These are phyloP conservation scores for Scrobipalpa atriplicella DNA, from an alignment of 2,888 invertebrate species.

Conservation along the genomic window DNA sequence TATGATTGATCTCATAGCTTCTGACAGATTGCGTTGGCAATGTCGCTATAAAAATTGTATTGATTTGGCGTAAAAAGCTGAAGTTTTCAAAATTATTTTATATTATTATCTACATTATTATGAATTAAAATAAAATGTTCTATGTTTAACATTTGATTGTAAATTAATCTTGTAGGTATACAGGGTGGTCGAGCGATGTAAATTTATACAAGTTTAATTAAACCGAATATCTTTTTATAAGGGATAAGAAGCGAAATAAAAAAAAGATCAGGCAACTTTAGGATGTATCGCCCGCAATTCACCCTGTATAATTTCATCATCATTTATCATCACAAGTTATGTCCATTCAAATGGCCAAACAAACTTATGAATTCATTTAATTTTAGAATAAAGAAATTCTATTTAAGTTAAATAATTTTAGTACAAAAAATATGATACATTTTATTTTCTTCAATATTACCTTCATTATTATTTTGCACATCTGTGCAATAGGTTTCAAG, in stretches of 20 bases:
- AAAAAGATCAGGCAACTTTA: not conserved
- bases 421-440: slow-evolving; percentile 66
- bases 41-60: slow-evolving; percentile 31
- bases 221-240: not conserved
- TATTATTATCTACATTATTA: no score
- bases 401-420: slow-evolving; percentile 66
- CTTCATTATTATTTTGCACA: not conserved
- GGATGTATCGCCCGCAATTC: not conserved
- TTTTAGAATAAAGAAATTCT: slow-evolving; percentile 46
- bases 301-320: slow-evolving; percentile 28
- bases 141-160: slow-evolving; percentile 21
- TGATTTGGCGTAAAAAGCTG: slow-evolving; percentile 24
- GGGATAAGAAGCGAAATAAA: not conserved
- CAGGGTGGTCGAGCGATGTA: not conserved
- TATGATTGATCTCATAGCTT: slow-evolving; percentile 71
- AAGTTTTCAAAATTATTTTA: slow-evolving; percentile 7
- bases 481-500: slow-evolving; percentile 41
- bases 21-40: slow-evolving; percentile 53
- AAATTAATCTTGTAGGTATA: slow-evolving; percentile 13
- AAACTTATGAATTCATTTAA: slow-evolving; percentile 42
- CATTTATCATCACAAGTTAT: slow-evolving; percentile 57
- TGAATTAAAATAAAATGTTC: slow-evolving; percentile 5
- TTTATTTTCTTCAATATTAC: slow-evolving; percentile 35
- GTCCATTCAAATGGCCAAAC: slow-evolving; percentile 46
- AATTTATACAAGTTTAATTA: not conserved